Evolutionary conservation across 2,797 vertebrate species (phyloP), one percentile per base, ranked within the genome.

Genomic region (Tadarida brasiliensis): DNA sequence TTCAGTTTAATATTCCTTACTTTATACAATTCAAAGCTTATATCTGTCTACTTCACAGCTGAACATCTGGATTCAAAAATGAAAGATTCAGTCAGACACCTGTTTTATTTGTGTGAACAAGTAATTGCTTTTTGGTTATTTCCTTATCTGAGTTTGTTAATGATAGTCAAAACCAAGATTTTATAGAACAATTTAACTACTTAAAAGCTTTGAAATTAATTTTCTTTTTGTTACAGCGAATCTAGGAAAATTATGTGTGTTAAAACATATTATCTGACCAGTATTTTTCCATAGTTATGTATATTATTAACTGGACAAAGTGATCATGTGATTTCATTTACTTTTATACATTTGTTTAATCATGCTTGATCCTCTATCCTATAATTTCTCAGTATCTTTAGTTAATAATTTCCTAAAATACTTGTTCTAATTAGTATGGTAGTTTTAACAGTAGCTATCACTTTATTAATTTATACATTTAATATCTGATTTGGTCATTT

Each of bases 21-120:
- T 96, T 91, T 81, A n/a, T 91, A n/a, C 57, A 94, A 70, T 78
- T 94, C n/a, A 95, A 90, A 94, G 20, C 22, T 91, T 95, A 6
- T 22, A 8, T 82, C 28, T 83, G 1, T 68, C 51, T 88, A 33
- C n/a, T 63, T 93, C 20, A 94, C 8, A 87, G 30, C 65, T 84
- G 59, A 91, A 82, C 9, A 89, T 59, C 51, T 93, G 82, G 47
- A 65, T 83, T 28, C 61, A 84, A 91, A 68, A 91, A 61, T 7
- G 4, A 87, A 78, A 16, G 10, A 51, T 54, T 90, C 9, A n/a
- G 5, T 73, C 57, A 71, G 9, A 65, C n/a, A 84, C 1, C 47
- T 87, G 5, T 83, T 95, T 87, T 71, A 30, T 61, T 94, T 92
- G 33, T 26, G 71, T 78, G 24, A 57, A 63, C 19, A 78, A 39